Evolutionary conservation across 2,113 vertebrate genomes (phyloP), one percentile per base, ranked within the genome.

Genomic region (Mungos mungo): DNA sequence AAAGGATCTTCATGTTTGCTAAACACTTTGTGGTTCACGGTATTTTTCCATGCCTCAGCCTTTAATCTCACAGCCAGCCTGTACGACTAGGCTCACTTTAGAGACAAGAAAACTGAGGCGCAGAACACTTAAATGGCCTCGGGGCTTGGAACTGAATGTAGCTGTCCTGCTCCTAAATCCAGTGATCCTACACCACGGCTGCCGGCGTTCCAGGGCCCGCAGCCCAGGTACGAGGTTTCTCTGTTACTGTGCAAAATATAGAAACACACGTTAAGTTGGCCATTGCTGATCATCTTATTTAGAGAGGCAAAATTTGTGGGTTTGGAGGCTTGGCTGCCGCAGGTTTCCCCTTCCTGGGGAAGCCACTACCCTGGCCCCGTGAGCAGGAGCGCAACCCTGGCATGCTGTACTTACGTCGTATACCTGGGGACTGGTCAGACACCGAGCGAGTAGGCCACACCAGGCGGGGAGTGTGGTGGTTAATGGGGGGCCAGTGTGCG

Each of bases 401-500:
- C 3, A 35, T 69, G 38, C 57, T 88, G 3, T 98, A 99, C 99
- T 99, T 98, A 99, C 99, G 93, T 99, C 99, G 25, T 99, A 99
- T 11, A 99, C 99, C 98, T 99, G 99, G 0, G 99, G 99, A 96
- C 99, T 99, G 82, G 99, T 99, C 97, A 99, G 99, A 93, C 99
- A 99, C 45, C 98, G 99, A 1, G 99, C 99, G 57, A 99, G 96
- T 7, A 99, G 99, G n/a, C 99, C 99, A 95, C 99, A 99, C 99
- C 99, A 99, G 92, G 98, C 98, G 21, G 99, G 99, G 25, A 99
- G 99, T 0, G 99, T 99, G 97, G 99, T 99, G 76, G 99, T 99
- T 97, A 99, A 97, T 0, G 99, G 99, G 3, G 99, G 99, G 2
- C 99, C 99, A 33, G 99, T 99, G 98, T 99, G 99, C 3, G 99